Evolutionary conservation across 2,797 vertebrate genomes (phyloP), one percentile per base, ranked within the genome.

Genomic region (Remorina albescens): DNA sequence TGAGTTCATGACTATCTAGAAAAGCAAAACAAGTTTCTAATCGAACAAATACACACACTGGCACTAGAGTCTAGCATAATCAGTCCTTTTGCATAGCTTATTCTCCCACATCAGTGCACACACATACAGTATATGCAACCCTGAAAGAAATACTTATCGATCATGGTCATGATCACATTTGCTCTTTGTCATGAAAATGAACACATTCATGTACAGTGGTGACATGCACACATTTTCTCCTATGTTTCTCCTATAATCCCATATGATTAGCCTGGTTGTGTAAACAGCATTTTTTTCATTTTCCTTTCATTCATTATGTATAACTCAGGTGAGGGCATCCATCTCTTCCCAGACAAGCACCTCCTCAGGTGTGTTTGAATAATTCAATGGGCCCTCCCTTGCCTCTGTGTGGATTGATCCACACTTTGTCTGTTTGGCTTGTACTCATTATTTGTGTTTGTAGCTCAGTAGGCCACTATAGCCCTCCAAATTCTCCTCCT

Each of bases 281-380:
- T 41, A 26, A 51, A 56, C 23, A 57, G 56, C 23, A 15, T 56
- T 23, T 34, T 76, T 71, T 86, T 67, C 30, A 61, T 73, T 85
- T 82, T 73, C 49, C 66, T 70, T 53, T 70, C 64, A 89, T 92
- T 82, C 53, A 91, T 90, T 81, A 92, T 93, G 87, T 55, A 88
- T 86, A 78, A 67, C 57, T 86, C 69, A 79, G 79, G 83, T 87
- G 79, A 88, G 75, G 78, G 39, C 83, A 88, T 92, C 83, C 80
- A 90, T 92, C 85, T 91, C 69, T 47, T 79, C 46, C 36, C 62
- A 86, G 91, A 88, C 90, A 89, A 72, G 74, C 78, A 84, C 81
- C 86, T 91, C 91, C 91, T 89, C 83, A 88, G 91, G 92, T 93
- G 90, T 56, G 71, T 84, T 56, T 93, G 61, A 93, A 92, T 93